Conservation (phyloP, 2,888 invertebrate genomes). For the Chloromyia formosa region DNA sequence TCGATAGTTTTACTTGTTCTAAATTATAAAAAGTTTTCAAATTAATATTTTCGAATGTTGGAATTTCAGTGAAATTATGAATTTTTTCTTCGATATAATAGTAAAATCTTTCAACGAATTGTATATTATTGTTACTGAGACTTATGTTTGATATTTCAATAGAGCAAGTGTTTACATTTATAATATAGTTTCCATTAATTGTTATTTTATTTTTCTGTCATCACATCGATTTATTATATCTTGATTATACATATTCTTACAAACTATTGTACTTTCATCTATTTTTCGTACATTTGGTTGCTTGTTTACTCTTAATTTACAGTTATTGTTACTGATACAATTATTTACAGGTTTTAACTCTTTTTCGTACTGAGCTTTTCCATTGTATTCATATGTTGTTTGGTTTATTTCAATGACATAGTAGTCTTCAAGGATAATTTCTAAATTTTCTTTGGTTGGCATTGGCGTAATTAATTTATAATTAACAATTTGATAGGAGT, state of each 20-base stretch:
- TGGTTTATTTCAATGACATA: conserved; percentile 39
- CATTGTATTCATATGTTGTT: conserved; percentile 36
- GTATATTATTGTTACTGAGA: too few species aligned
- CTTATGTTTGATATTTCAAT: too few species aligned
- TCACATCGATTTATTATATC: too few species aligned
- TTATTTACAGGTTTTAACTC: conserved; percentile 1
- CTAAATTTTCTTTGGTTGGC: conserved; percentile 40
- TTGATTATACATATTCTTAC: neutral
- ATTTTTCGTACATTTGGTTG: neutral
- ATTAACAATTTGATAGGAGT: conserved; percentile 23
- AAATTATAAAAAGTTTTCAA: too few species aligned
- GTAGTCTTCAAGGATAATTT: conserved; percentile 40
- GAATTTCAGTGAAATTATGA: too few species aligned
- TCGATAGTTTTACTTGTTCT: too few species aligned
- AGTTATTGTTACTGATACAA: neutral
- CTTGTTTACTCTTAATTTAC: neutral
- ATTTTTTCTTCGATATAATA: too few species aligned
- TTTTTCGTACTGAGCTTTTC: conserved; percentile 36
- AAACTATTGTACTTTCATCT: neutral
- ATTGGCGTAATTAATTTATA: conserved; percentile 44
- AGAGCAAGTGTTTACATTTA: neutral
- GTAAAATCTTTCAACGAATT: too few species aligned
- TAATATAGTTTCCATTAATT: neutral
- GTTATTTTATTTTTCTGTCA: neutral
- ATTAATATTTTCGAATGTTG: too few species aligned